phyloP scores from a whole-genome alignment of 2,797 vertebrate species.

The Lacerta bilineata region DNA sequence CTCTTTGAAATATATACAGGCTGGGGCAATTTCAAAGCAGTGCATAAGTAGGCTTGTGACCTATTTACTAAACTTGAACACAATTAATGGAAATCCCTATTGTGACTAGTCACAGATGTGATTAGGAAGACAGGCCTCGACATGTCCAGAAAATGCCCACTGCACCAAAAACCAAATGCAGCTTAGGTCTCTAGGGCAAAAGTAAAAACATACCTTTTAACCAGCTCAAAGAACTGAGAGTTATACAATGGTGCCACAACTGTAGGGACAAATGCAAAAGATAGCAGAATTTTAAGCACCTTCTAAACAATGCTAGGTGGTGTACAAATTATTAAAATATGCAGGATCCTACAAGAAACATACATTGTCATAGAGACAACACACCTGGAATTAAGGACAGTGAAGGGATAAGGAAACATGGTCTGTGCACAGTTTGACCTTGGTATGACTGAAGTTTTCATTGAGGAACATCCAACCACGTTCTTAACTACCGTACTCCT shows the following conservation, averaged over 20 bases:
- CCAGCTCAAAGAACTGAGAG: not conserved
- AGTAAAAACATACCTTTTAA: not conserved
- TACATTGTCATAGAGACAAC: too few species aligned
- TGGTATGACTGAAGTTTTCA: not conserved
- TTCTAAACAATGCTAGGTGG: not conserved
- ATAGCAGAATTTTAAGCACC: not conserved
- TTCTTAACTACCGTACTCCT: not conserved
- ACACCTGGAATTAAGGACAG: not conserved
- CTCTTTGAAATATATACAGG: not conserved
- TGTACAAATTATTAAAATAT: not conserved
- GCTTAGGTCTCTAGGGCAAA: not conserved
- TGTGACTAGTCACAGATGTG: constrained; percentile 20
- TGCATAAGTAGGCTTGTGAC: not conserved
- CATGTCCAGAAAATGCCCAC: not conserved
- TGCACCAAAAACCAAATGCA: constrained; percentile 13
- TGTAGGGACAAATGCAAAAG: not conserved
- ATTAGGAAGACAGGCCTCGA: constrained; percentile 5
- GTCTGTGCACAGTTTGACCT: not conserved
- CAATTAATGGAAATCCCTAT: constrained; percentile 50
- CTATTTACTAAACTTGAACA: constrained; percentile 40
- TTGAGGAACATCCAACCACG: not conserved
- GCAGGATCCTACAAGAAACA: not conserved
- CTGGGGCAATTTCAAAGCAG: constrained; percentile 27
- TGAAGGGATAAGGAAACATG: not conserved
- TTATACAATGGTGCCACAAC: not conserved